These are phyloP conservation scores for Drosophila littoralis DNA, from an alignment of 1,140 invertebrate species.

Conservation along the genomic window DNA sequence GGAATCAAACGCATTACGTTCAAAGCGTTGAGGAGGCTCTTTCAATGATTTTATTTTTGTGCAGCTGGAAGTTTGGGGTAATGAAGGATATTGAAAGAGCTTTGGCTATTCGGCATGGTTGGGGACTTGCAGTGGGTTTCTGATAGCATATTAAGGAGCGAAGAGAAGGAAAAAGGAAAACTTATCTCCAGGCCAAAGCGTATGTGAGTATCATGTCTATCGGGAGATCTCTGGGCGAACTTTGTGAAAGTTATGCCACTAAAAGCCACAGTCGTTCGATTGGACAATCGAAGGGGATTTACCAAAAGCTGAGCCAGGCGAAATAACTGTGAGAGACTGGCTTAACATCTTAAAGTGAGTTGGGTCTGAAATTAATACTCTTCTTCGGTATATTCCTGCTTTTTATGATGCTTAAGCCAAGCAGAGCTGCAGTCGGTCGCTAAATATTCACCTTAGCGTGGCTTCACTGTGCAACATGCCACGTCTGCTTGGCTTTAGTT, in stretches of 20 bases:
- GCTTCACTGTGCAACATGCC: constrained; percentile 32
- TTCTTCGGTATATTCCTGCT: not conserved
- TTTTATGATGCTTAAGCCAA: not conserved
- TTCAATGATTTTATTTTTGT: constrained; percentile 81
- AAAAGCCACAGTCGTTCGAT: constrained; percentile 3
- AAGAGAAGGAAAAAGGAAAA: constrained; percentile 33
- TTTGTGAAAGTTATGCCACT: constrained; percentile 39
- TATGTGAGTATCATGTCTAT: constrained; percentile 30
- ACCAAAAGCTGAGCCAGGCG: not conserved
- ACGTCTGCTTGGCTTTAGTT: constrained; percentile 3
- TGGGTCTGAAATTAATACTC: not conserved
- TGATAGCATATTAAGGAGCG: constrained; percentile 56
- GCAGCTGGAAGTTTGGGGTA: constrained; percentile 74
- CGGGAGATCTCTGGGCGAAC: constrained; percentile 35
- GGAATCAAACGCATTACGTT: constrained; percentile 80
- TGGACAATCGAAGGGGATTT: constrained; percentile 15
- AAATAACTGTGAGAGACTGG: not conserved
- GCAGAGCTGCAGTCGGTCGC: not conserved
- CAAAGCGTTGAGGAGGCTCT: constrained; percentile 64
- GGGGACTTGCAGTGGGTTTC: constrained; percentile 55
- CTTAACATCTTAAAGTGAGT: not conserved
- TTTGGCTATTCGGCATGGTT: constrained; percentile 39
- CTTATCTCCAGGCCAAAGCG: constrained; percentile 51
- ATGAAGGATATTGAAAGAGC: constrained; percentile 82
- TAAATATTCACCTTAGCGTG: constrained; percentile 19